These are phyloP conservation scores for Magallana angulata DNA, from an alignment of 1,140 invertebrate genomes.

Conservation along the genomic window DNA sequence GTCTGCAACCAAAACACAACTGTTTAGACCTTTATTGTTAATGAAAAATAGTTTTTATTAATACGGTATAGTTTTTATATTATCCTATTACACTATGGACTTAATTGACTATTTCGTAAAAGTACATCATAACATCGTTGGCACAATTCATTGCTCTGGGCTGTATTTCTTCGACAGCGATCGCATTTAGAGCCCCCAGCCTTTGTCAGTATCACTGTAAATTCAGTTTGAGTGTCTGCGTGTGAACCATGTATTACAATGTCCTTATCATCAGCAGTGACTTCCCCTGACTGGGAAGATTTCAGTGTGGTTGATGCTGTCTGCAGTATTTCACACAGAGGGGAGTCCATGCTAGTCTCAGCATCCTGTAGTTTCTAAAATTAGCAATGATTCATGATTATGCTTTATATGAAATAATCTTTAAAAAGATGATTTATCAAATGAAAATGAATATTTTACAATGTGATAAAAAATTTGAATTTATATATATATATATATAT, in stretches of 20 bases:
- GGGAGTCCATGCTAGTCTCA: neutral
- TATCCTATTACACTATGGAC: no score
- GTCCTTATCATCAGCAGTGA: neutral
- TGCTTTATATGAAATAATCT: no score
- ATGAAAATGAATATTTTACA: no score
- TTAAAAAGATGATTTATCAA: no score
- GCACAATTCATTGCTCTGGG: neutral
- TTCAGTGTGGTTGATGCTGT: conserved; percentile 6
- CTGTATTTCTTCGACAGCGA: conserved; percentile 5
- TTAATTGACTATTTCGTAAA: neutral
- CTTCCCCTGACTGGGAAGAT: neutral
- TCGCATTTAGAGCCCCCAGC: neutral
- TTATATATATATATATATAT: no score
- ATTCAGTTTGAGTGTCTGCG: neutral
- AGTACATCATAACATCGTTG: neutral
- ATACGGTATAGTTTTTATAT: no score
- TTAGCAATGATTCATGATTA: neutral
- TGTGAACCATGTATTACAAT: neutral
- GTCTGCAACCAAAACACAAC: no score
- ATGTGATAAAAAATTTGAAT: no score
- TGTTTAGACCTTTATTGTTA: no score
- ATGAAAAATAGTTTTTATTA: no score
- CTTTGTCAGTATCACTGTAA: neutral
- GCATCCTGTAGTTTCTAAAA: neutral
- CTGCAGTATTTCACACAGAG: conserved; percentile 18